Base-by-base conservation (phyloP, 2,113 vertebrate genomes). In the Cheilinus undulatus region DNA sequence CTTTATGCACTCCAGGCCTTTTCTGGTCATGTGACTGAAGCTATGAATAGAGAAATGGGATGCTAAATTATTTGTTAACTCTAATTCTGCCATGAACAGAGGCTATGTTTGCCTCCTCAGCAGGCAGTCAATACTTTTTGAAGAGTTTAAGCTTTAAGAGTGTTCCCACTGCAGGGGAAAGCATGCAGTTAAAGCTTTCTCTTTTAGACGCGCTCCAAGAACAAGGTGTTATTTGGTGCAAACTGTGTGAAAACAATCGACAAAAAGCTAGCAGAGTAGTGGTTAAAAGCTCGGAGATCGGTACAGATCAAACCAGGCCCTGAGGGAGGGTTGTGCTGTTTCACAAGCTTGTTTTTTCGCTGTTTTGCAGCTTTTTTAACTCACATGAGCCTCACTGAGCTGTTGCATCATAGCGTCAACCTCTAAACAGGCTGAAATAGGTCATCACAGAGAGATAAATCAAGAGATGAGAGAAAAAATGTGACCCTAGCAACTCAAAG, bases 201-300 rank as follows among this genome's bases (percentile, higher is more conserved):
- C 24, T 26, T n/a, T 28, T 51, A 24, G 48, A 57, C n/a, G 3
- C 48, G 63, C 46, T 48, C 26, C 4, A 51, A 34, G 36, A 14
- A 40, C 11, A 14, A 53, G 54, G 22, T 51, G 66, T 65, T 42
- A 83, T 80, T 78, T 69, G 45, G 74, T 48, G 20, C 68, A 69
- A 73, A 66, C 63, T 27, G 24, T 34, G 56, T 59, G 56, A 68
- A 73, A 79, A 62, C 42, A 52, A 78, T 51, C 24, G 52, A 73
- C 59, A 36, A 51, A n/a, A 27, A 34, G 30, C 17, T 4, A 54
- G 26, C 42, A 52, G n/a, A 79, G 27, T 61, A 52, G 34, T 28
- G 28, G 54, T 22, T 89, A 60, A 83, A 77, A 83, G 52, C 76
- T 20, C 53, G 69, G 46, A 65, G 77, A 71, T 45, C 36, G 22